Evolutionary conservation across 2,888 invertebrate genomes (phyloP).

Genomic region (Cephus pygmeus): DNA sequence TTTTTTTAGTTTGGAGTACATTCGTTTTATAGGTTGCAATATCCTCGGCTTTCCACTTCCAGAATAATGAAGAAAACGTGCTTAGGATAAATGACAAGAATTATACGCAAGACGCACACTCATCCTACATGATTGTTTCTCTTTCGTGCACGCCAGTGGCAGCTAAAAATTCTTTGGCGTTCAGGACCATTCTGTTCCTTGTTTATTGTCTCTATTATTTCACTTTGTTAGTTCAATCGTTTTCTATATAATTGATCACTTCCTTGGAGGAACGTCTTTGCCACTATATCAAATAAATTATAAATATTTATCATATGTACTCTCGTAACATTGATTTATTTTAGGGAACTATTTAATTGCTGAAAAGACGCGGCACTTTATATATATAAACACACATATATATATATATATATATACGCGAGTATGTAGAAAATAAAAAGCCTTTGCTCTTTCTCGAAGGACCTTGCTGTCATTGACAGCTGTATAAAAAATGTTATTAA

Average conservation of each 20-base stretch:
- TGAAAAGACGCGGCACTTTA: neutral
- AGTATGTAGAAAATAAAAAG: neutral
- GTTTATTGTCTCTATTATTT: neutral
- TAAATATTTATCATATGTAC: neutral
- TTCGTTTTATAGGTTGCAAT: neutral
- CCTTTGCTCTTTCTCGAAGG: neutral
- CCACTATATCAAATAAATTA: neutral
- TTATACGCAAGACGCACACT: neutral
- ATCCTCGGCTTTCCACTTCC: neutral
- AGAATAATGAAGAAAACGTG: neutral
- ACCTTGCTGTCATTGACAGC: neutral
- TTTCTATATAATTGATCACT: neutral
- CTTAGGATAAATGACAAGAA: neutral
- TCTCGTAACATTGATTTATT: neutral
- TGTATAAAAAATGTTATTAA: neutral
- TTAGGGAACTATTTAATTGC: neutral
- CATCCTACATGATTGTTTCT: neutral
- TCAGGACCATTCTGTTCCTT: neutral
- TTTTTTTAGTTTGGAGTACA: neutral
- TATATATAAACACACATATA: no score
- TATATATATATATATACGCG: no score
- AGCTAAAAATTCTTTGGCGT: neutral
- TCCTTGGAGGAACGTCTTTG: neutral
- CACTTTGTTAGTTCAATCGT: neutral
- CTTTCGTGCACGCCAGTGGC: neutral